These are phyloP conservation scores for Myathropa florea DNA, from an alignment of 2,888 invertebrate genomes.

Conservation along the genomic window DNA sequence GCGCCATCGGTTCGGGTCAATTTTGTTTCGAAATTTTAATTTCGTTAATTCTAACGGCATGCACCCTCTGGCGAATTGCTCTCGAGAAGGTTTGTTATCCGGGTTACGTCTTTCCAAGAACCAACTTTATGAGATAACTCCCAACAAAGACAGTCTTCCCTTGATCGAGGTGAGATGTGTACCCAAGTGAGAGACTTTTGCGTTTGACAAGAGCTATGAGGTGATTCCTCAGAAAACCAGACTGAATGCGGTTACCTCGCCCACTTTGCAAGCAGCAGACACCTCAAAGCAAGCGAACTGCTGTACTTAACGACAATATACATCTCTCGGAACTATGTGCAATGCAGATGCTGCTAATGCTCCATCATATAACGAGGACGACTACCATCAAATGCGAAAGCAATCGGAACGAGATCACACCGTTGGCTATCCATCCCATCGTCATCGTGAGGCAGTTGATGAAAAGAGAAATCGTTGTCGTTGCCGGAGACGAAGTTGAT, in stretches of 20 bases:
- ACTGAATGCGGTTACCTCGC: conserved; percentile 36
- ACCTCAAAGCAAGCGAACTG: conserved; percentile 63
- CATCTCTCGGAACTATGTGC: conserved; percentile 23
- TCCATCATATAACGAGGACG: conserved; percentile 42
- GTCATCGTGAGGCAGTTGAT: conserved; percentile 40
- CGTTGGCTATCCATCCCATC: conserved; percentile 58
- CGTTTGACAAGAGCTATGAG: conserved; percentile 16
- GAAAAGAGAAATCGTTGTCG: conserved; percentile 15
- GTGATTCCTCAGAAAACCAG: conserved; percentile 26
- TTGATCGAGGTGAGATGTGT: background rate
- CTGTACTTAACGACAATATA: conserved; percentile 43
- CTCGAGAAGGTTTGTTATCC: conserved; percentile 23
- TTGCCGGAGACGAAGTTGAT: background rate
- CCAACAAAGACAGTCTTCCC: background rate
- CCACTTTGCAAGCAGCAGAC: conserved; percentile 12
- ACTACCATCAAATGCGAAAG: conserved; percentile 55
- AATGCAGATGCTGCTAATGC: conserved; percentile 6
- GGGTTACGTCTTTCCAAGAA: conserved; percentile 10
- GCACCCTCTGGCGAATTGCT: conserved; percentile 11
- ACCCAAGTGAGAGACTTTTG: conserved; percentile 33
- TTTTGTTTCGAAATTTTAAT: conserved; percentile 41
- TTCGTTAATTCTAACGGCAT: conserved; percentile 49
- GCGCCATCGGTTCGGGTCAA: conserved; percentile 14
- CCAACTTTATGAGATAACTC: conserved; percentile 48
- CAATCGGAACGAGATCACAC: conserved; percentile 57